A percentile compares a stretch with the other conserved stretches of the same genome.
Conservation (phyloP, 2,797 vertebrate genomes). For the Poeciliopsis infans region DNA sequence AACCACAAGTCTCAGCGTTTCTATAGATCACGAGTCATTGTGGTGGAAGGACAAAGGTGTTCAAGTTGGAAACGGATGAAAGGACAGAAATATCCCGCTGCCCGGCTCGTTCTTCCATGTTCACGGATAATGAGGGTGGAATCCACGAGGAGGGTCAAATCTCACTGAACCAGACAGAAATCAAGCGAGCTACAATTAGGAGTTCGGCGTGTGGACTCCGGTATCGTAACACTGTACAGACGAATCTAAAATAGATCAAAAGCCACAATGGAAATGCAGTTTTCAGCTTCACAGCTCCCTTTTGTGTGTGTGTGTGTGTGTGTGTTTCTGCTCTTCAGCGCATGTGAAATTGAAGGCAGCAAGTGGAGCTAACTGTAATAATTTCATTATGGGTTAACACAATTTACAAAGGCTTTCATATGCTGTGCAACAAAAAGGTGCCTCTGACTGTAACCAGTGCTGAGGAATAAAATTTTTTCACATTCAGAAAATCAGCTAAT, state of each 20-base stretch:
- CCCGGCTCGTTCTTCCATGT: slow-evolving; percentile 32
- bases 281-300: slow-evolving; percentile 45
- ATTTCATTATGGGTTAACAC: slow-evolving; percentile 54
- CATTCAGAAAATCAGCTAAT: slow-evolving; percentile 42
- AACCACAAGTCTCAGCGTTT: slow-evolving; percentile 1
- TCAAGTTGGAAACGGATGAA: slow-evolving; percentile 46
- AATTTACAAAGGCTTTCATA: slow-evolving; percentile 59
- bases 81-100: slow-evolving; percentile 42
- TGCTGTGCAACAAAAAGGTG: slow-evolving; percentile 53
- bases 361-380: slow-evolving; percentile 49
- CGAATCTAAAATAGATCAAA: slow-evolving; percentile 13
- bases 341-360: slow-evolving; percentile 49
- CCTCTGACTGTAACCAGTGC: slow-evolving; percentile 45
- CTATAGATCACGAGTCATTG: slow-evolving; percentile 44
- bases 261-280: slow-evolving; percentile 11
- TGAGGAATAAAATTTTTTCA: slow-evolving; percentile 50
- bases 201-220: slow-evolving; percentile 3
- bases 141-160: slow-evolving; percentile 43
- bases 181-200: slow-evolving; percentile 25
- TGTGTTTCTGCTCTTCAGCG: slow-evolving; percentile 34
- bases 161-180: slow-evolving; percentile 38
- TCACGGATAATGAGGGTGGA: slow-evolving; percentile 46
- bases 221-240: slow-evolving; percentile 11
- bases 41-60: slow-evolving; percentile 43
- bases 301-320: slow-evolving; percentile 27